Percentiles rank a stretch among this genome's conserved stretches.
Evolutionary conservation across 2,113 vertebrate species (phyloP).

Genomic region (Oreochromis aureus): DNA sequence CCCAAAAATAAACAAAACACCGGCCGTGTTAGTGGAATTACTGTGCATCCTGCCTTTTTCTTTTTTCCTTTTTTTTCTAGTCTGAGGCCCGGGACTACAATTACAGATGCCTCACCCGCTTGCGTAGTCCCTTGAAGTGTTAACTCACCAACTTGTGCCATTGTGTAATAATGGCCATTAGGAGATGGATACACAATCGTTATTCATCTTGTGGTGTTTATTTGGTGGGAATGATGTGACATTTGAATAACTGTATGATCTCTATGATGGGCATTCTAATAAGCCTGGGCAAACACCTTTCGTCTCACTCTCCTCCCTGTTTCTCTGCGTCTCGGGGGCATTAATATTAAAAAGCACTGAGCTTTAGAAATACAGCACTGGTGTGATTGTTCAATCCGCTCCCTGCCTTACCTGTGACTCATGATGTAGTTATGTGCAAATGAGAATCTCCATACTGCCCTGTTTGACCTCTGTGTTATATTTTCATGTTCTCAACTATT

Average conservation of each 20-base stretch:
- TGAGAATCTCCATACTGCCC: constrained; percentile 55
- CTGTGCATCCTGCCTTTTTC: background rate
- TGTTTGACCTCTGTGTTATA: constrained; percentile 63
- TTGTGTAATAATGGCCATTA: constrained; percentile 66
- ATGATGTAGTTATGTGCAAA: constrained; percentile 48
- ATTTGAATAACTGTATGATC: constrained; percentile 66
- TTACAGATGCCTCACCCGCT: background rate
- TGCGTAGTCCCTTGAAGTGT: constrained; percentile 1
- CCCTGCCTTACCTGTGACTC: constrained; percentile 47
- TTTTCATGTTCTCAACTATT: constrained; percentile 63
- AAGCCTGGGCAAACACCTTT: constrained; percentile 62
- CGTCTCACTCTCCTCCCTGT: constrained; percentile 12
- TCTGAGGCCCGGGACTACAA: background rate
- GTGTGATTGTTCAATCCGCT: constrained; percentile 31
- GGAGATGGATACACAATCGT: constrained; percentile 53
- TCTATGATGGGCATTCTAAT: constrained; percentile 67
- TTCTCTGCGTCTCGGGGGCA: constrained; percentile 47
- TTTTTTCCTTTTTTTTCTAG: background rate
- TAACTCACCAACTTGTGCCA: constrained; percentile 27
- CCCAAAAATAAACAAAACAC: constrained; percentile 63
- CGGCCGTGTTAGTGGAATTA: background rate
- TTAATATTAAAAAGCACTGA: constrained; percentile 67
- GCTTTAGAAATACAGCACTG: constrained; percentile 44
- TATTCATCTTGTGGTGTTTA: constrained; percentile 59
- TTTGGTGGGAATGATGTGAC: constrained; percentile 64